Conservation (phyloP, 2,113 vertebrate species). For the Anguilla japonica region DNA sequence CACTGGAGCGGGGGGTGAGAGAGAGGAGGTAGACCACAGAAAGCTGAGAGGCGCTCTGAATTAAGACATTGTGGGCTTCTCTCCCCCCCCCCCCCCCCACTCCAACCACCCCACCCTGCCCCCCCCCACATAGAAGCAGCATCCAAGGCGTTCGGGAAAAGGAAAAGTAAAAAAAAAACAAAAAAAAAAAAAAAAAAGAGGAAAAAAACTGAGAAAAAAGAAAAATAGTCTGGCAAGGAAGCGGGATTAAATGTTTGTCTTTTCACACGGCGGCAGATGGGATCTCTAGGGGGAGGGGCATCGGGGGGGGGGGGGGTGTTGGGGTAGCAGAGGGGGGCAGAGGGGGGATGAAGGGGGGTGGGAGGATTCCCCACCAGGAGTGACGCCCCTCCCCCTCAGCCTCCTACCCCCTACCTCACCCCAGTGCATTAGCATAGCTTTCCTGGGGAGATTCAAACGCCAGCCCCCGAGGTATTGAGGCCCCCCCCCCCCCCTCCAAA, state of each 20-base stretch:
- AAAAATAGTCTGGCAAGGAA: conserved; percentile 1
- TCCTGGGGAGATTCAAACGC: conserved; percentile 12
- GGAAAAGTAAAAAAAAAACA: background rate
- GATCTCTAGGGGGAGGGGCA: background rate
- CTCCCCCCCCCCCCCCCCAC: background rate
- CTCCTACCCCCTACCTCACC: background rate
- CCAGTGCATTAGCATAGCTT: conserved; percentile 7
- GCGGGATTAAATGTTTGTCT: background rate
- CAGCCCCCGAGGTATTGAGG: background rate
- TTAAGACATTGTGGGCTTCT: background rate
- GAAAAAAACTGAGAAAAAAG: background rate
- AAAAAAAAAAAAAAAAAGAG: background rate
- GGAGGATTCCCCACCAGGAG: background rate
- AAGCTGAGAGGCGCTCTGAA: conserved; percentile 5
- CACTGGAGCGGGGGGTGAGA: background rate
- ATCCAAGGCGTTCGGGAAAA: background rate
- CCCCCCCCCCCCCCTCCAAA: background rate
- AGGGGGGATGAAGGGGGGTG: no score
- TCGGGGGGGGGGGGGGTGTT: background rate
- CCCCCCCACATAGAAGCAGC: background rate
- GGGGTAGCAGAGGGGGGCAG: background rate
- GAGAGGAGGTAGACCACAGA: background rate
- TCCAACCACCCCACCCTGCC: no score
- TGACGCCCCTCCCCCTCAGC: background rate
- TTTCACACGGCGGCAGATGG: conserved; percentile 25